Evolutionary conservation across 1,140 invertebrate species (phyloP), one percentile per base, ranked within the genome.

Genomic region (Sinella curviseta): DNA sequence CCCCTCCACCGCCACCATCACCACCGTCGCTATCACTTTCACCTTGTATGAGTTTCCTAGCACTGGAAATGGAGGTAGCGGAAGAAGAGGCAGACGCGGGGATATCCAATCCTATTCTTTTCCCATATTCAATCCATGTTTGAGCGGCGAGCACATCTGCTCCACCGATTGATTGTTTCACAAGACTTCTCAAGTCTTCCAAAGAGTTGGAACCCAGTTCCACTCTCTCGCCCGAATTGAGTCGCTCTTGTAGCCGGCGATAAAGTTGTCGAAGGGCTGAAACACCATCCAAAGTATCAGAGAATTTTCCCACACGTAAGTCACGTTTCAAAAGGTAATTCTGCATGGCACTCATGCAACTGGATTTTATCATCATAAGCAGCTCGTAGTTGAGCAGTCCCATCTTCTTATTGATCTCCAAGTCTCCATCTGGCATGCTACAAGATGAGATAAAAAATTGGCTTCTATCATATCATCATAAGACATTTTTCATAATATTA

Each of bases 251-350:
- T 1, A 81, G 77, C 24, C n/a, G 39, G 1, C 79, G 57, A 57
- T 82, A 82, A 39, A 82, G 54, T 30, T 77, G 60, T 34, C 82
- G 39, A 54, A 82, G 75, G 14, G 73, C 26, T 28, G 39, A 48
- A 28, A 82, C 57, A 8, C 80, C 82, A 26, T 70, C 74, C 17
- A 76, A 20, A 30, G 80, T 81, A 30, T 81, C 76, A 2, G 16
- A 39, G 48, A 82, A 80, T 57, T 77, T 82, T 24, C 82, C 82
- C 36, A 82, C 77, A 20, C 79, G 74, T 1, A 82, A 30, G 60
- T 82, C 82, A 24, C 80, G 48, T 54, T 79, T 79, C 0, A 81
- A 48, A n/a, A 82, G 60, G 60, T 82, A 79, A 70, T 82, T 82
- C 76, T 81, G 54, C 33, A 82, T 75, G 0, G 79, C 79, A 65